Conservation (phyloP, 2,888 invertebrate genomes). For the Drosophila atripex region DNA sequence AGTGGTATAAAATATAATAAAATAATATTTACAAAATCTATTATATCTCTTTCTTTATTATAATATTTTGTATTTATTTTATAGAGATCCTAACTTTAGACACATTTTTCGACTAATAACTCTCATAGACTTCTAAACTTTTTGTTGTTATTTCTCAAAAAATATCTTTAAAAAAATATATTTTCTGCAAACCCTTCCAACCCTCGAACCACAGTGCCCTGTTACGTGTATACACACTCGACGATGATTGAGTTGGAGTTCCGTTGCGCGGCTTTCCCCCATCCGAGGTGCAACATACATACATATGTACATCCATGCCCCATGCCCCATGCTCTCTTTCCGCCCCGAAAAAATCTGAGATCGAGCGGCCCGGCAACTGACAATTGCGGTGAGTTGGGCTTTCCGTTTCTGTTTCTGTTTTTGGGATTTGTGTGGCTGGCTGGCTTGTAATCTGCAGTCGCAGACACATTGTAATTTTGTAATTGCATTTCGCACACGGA, state of each 20-base stretch:
- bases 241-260: conserved; percentile 52
- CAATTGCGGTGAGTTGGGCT: conserved; percentile 46
- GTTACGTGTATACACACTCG: conserved; percentile 23
- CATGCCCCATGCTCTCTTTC: conserved; percentile 13
- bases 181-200: neutral
- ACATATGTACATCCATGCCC: neutral
- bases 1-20: neutral
- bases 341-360: conserved; percentile 1
- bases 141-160: too few species aligned
- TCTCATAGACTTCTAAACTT: too few species aligned
- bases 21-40: neutral
- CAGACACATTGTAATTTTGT: conserved; percentile 70
- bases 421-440: conserved; percentile 53
- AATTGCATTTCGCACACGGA: conserved; percentile 58
- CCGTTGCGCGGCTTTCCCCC: conserved; percentile 55
- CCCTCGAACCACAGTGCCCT: conserved; percentile 12
- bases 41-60: neutral
- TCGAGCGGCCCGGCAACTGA: conserved; percentile 47
- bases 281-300: conserved; percentile 17
- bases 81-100: neutral
- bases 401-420: conserved; percentile 34
- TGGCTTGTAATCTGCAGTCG: conserved; percentile 62
- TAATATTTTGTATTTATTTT: neutral
- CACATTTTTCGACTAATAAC: too few species aligned
- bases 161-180: too few species aligned